phyloP scores from a whole-genome alignment of 2,888 invertebrate genomes.

The Mycogona germanica region DNA sequence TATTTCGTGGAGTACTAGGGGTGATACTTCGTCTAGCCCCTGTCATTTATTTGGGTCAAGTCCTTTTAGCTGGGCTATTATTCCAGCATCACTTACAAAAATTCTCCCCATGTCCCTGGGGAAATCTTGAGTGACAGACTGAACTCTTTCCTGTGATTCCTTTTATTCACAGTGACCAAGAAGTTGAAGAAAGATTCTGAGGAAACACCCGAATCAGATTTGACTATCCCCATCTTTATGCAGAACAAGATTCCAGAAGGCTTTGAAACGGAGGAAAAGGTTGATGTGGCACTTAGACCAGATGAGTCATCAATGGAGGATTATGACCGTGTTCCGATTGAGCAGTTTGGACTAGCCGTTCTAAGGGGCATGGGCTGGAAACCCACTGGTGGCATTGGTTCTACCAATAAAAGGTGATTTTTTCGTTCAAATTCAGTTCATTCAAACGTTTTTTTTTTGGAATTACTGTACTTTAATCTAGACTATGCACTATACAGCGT shows the following conservation, averaged over 20 bases:
- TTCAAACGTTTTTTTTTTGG: no score
- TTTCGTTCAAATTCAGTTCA: background rate
- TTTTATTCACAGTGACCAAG: no score
- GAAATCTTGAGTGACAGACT: no score
- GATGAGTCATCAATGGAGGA: constrained; percentile 47
- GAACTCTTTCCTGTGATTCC: no score
- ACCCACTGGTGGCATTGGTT: constrained; percentile 43
- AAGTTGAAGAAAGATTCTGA: no score
- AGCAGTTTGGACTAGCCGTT: constrained; percentile 83
- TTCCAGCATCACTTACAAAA: no score
- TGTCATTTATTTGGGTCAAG: no score
- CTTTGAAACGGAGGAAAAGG: constrained; percentile 37
- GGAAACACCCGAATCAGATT: constrained; percentile 5
- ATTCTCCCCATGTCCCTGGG: no score
- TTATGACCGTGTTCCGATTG: constrained; percentile 56
- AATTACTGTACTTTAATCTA: background rate
- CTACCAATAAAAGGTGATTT: constrained; percentile 40
- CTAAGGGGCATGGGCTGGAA: constrained; percentile 77
- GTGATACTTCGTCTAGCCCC: no score
- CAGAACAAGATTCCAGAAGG: constrained; percentile 39
- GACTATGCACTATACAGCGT: no score
- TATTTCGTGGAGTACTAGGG: no score
- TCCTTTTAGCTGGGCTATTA: no score
- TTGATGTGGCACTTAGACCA: constrained; percentile 37
- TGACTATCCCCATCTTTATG: constrained; percentile 35